phyloP scores from a whole-genome alignment of 2,888 invertebrate species.

The Drosophila stalkeri region DNA sequence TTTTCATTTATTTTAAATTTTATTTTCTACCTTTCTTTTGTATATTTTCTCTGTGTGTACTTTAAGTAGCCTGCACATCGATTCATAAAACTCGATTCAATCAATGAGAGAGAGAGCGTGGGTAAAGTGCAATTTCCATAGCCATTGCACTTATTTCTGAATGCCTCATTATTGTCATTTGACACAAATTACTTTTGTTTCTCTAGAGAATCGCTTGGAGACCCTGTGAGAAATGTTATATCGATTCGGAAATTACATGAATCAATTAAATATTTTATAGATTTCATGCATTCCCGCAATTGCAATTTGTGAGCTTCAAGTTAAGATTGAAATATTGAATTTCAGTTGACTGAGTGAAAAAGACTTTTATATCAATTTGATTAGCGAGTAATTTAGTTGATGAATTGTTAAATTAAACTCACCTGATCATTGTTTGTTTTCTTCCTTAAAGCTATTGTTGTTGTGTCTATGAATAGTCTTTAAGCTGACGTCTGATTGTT shows the following conservation, averaged over 20 bases:
- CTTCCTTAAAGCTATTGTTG: not conserved
- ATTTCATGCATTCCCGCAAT: not conserved
- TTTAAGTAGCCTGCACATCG: not conserved
- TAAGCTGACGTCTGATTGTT: not conserved
- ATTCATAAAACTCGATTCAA: conserved; percentile 22
- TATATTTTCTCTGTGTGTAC: conserved; percentile 1
- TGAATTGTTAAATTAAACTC: not conserved
- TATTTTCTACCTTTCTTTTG: not conserved
- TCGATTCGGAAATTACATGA: not conserved
- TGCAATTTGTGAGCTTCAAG: not conserved
- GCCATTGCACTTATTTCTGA: conserved; percentile 18
- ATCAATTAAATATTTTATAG: not conserved
- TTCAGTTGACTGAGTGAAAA: not conserved
- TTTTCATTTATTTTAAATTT: not conserved
- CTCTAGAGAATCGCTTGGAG: conserved; percentile 3
- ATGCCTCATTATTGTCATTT: conserved; percentile 34
- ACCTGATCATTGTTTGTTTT: not conserved
- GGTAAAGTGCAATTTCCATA: conserved; percentile 20
- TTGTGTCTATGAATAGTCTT: not conserved
- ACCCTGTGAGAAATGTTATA: conserved; percentile 17
- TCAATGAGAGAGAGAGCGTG: conserved; percentile 19
- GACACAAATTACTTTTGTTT: conserved; percentile 7
- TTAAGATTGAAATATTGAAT: not conserved
- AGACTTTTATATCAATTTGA: not conserved
- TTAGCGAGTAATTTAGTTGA: not conserved